phyloP scores from a whole-genome alignment of 2,888 invertebrate species.

The Noctua fimbriata region DNA sequence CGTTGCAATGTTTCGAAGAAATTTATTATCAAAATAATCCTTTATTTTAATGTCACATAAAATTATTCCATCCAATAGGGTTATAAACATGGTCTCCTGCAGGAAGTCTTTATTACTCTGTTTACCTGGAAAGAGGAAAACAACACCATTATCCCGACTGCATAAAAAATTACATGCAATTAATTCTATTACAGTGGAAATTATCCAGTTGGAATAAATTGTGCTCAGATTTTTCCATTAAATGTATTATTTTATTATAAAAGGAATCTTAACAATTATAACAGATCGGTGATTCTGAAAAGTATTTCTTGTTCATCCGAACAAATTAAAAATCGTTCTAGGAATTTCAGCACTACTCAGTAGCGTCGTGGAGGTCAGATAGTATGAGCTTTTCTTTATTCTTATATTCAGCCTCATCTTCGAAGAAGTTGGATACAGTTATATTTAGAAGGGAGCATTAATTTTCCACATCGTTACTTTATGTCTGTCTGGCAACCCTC shows the following conservation, averaged over 20 bases:
- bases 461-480: neutral
- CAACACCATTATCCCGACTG: slow-evolving; percentile 39
- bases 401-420: neutral
- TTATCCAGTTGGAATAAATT: slow-evolving; percentile 7
- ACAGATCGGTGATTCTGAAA: slow-evolving; percentile 14
- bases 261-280: slow-evolving; percentile 2
- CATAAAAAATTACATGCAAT: slow-evolving; percentile 32
- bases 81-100: slow-evolving; percentile 15
- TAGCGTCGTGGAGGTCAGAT: neutral
- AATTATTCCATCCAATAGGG: slow-evolving; percentile 4
- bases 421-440: neutral
- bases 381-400: slow-evolving; percentile 9
- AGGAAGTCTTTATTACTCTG: slow-evolving; percentile 37
- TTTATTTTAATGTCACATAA: neutral
- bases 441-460: neutral
- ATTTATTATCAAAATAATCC: neutral
- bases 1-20: neutral
- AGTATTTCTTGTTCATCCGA: neutral
- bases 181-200: slow-evolving; percentile 28
- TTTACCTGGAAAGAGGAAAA: slow-evolving; percentile 53
- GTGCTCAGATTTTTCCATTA: slow-evolving; percentile 11
- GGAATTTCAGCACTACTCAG: neutral
- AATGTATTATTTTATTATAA: slow-evolving; percentile 13
- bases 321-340: slow-evolving; percentile 10
- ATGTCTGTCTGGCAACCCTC: too few relatives aligned